Evolutionary conservation across 2,888 invertebrate genomes (phyloP), one percentile per base, ranked within the genome.

Genomic region (Drosophila kambysellisi): DNA sequence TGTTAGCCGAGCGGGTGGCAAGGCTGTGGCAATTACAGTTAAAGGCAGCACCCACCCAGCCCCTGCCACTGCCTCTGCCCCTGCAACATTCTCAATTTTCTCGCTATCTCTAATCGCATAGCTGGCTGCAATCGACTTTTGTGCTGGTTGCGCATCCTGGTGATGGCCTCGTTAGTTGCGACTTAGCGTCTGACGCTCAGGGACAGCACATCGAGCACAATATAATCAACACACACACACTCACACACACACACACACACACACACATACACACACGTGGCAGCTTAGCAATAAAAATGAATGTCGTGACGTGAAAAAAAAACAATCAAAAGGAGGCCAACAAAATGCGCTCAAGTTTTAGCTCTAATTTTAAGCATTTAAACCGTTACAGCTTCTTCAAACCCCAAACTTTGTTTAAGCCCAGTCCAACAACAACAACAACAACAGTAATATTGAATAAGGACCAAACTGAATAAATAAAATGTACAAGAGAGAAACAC

Each of bases 111-210:
- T 85, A 85, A 85, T 85, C 84, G 87, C 84, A 79, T 61, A 70
- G 83, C 87, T 69, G 81, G 73, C 84, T 89, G 88, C 88, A 89
- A 89, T 85, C 81, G 81, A 88, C 90, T 86, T 86, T 89, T 82
- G 76, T 84, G 78, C 81, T 71, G 70, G 75, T 78, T 70, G 69
- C 79, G 85, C 81, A 88, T 86, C 86, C 86, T 77, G 89, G 78
- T 86, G 89, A 88, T 88, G 87, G 87, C 89, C 87, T 86, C 88
- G 90, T 88, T 88, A 88, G 88, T 70, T 88, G 74, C 59, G 84
- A 87, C 89, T 88, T 89, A 84, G 69, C 79, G 72, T 76, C 68
- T 68, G 59, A 32, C 62, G 70, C 70, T 68, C 69, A 60, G 79
- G 64, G 70, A 64, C 66, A 57, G 81, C 80, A 64, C 66, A 66